These are phyloP conservation scores for Heteromurus nitidus DNA, from an alignment of 2,888 invertebrate genomes.

Conservation along the genomic window DNA sequence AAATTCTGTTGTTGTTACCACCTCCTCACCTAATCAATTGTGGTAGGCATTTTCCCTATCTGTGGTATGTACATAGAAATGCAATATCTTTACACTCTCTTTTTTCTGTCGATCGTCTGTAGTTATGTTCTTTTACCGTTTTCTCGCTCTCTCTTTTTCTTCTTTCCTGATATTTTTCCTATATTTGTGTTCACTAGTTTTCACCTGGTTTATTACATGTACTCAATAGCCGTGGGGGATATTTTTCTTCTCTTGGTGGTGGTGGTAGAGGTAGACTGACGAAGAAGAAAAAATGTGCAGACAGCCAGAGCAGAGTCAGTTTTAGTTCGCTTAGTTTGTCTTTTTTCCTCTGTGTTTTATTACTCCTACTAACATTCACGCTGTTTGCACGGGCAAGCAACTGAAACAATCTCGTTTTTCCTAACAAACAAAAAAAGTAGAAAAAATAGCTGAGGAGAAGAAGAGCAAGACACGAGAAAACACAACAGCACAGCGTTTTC, in stretches of 20 bases:
- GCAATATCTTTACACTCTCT: conserved; percentile 32
- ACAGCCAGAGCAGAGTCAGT: background rate
- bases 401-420: conserved; percentile 12
- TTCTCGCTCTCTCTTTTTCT: conserved; percentile 37
- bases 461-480: background rate
- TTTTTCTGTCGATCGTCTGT: conserved; percentile 23
- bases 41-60: conserved; percentile 68
- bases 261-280: background rate
- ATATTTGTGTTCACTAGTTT: background rate
- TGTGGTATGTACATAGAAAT: conserved; percentile 40
- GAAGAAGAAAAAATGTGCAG: conserved; percentile 20
- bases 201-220: conserved; percentile 14
- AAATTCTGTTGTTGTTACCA: conserved; percentile 67
- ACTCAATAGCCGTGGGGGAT: conserved; percentile 13
- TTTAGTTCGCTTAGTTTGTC: conserved; percentile 14
- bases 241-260: background rate
- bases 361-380: conserved; percentile 33
- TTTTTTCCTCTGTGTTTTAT: conserved; percentile 22
- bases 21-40: conserved; percentile 67
- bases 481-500: no score
- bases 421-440: conserved; percentile 22
- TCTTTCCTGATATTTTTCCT: conserved; percentile 13
- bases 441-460: no score
- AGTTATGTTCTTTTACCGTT: conserved; percentile 20
- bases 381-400: conserved; percentile 39